phyloP scores from a whole-genome alignment of 2,113 vertebrate species.

The Triplophysa dalaica region DNA sequence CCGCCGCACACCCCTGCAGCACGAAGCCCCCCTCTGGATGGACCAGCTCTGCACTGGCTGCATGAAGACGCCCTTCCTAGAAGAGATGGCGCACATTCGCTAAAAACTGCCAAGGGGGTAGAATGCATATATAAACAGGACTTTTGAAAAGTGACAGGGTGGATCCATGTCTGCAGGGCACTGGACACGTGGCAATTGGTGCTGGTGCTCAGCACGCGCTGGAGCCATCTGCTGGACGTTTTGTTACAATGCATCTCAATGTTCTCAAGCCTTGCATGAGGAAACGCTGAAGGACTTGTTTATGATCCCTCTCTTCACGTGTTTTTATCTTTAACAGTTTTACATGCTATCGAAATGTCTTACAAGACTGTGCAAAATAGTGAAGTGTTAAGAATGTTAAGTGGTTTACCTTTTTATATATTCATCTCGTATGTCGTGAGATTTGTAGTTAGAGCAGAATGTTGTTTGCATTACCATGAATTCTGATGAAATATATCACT shows the following conservation, averaged over 20 bases:
- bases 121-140: constrained; percentile 32
- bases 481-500: not conserved
- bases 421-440: constrained; percentile 2
- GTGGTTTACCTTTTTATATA: constrained; percentile 31
- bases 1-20: constrained; percentile 80
- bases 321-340: constrained; percentile 14
- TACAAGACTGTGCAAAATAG: constrained; percentile 2
- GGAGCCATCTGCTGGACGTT: constrained; percentile 44
- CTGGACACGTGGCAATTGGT: constrained; percentile 23
- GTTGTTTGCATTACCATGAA: constrained; percentile 3
- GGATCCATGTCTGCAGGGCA: not conserved
- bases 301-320: not conserved
- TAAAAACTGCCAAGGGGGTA: constrained; percentile 57
- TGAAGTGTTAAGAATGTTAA: not conserved
- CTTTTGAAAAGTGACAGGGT: not conserved
- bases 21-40: constrained; percentile 84
- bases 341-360: constrained; percentile 19
- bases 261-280: constrained; percentile 23
- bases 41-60: constrained; percentile 85
- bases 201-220: not conserved
- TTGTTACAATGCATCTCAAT: constrained; percentile 43
- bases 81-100: constrained; percentile 81
- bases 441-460: not conserved
- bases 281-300: not conserved
- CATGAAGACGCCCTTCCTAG: constrained; percentile 79